Base-by-base conservation (phyloP, 2,113 vertebrate genomes). In the Raja brachyura region DNA sequence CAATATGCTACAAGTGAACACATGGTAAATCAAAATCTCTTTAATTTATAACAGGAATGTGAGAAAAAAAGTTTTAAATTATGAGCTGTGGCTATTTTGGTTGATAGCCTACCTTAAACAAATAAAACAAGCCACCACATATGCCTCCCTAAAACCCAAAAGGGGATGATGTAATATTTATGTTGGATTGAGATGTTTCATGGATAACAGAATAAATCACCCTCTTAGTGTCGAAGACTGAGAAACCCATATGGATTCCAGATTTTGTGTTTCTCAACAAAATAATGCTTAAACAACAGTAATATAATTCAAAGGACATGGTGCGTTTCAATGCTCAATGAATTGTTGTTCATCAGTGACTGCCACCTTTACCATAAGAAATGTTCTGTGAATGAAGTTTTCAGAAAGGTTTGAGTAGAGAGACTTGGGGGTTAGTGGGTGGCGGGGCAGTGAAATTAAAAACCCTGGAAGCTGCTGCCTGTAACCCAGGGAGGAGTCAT, bases 151-250 rank as follows among this genome's bases (percentile, higher is more conserved):
- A 56, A 9, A 94, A 93, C 94, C 94, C 93, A 93, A 94, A 93
- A 95, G 93, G 9, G 88, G 93, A 94, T 95, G 94, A 96, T 93
- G 94, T 95, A 95, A 95, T 96, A 94, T 94, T 96, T 93, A 93
- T 93, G 94, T 96, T 97, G 95, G 94, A 96, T 78, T 33, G 0
- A n/a, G 11, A 93, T 85, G 93, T 94, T 94, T 93, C 95, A 94
- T 93, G 75, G 79, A 94, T 96, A 95, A 94, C 93, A 94, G 93
- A 95, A 96, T 28, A 59, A 68, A 73, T 88, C 13, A 16, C 63
- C 28, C 28, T 86, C 56, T n/a, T 68, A 11, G 22, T n/a, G 56
- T 48, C 10, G 22, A 25, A 10, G 79, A 54, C 56, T 61, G 14
- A 18, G 59, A 11, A 31, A 63, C 5, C 13, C 59, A 63, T 63